Conservation (phyloP, 2,797 vertebrate species). For the Aldrovandia affinis region DNA sequence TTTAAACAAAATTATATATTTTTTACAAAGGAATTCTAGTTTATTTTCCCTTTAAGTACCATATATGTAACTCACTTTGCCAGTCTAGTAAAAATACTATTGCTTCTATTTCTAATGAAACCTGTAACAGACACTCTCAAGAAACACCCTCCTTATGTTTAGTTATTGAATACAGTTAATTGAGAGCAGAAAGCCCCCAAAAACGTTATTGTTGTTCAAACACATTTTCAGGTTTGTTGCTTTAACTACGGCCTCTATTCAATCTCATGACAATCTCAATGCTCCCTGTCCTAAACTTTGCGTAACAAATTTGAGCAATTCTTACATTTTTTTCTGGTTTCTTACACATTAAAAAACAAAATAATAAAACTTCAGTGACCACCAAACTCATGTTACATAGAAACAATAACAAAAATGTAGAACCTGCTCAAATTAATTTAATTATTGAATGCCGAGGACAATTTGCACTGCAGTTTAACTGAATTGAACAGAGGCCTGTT, state of each 20-base stretch:
- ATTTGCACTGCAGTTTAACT: not conserved
- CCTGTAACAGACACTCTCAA: conserved; percentile 18
- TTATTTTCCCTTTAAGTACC: conserved; percentile 28
- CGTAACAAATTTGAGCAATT: conserved; percentile 4
- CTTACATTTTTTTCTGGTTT: not conserved
- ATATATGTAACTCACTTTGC: conserved; percentile 38
- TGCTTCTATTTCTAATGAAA: conserved; percentile 57
- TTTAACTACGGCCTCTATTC: not conserved
- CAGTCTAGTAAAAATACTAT: conserved; percentile 46
- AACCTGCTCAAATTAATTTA: not conserved
- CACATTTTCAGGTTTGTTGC: not conserved
- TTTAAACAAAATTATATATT: conserved; percentile 29
- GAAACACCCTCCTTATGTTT: conserved; percentile 16
- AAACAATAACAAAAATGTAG: conserved; percentile 5
- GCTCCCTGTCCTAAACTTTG: not conserved
- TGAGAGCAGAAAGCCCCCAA: not conserved
- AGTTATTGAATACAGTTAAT: conserved; percentile 12
- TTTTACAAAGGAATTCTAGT: conserved; percentile 51
- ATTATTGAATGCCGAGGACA: not conserved
- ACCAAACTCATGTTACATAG: not conserved
- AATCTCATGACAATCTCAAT: not conserved
- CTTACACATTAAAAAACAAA: conserved; percentile 8
- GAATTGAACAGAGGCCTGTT: not conserved
- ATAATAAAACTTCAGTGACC: not conserved
- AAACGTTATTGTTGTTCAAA: not conserved